Percentiles rank a stretch among this genome's conserved stretches.
Conservation (phyloP, 2,113 vertebrate genomes). For the Damaliscus lunatus region DNA sequence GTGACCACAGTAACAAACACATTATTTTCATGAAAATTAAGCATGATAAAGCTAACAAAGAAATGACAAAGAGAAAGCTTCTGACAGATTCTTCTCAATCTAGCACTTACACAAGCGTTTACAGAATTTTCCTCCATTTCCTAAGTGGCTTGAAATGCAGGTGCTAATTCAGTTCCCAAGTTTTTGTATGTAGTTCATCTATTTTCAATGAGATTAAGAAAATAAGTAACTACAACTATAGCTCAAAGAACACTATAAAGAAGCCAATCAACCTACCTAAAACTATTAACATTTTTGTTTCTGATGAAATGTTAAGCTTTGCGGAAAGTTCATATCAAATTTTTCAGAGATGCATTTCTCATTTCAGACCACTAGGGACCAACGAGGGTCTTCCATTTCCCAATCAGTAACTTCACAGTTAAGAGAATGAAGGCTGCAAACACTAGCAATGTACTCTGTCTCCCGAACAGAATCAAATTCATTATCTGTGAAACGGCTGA, state of each 20-base stretch:
- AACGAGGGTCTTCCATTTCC: not conserved
- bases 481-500: not conserved
- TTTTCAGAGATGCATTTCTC: constrained; percentile 47
- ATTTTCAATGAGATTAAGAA: not conserved
- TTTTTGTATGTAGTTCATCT: not conserved
- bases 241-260: not conserved
- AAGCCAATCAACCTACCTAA: not conserved
- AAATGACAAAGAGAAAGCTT: constrained; percentile 13
- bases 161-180: not conserved
- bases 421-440: not conserved
- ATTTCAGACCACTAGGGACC: constrained; percentile 62
- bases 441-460: too few relatives aligned
- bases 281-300: constrained; percentile 13
- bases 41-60: constrained; percentile 49
- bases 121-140: not conserved
- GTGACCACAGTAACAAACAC: constrained; percentile 56
- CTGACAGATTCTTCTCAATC: not conserved
- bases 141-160: not conserved
- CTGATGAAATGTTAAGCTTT: not conserved
- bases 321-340: not conserved
- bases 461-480: not conserved
- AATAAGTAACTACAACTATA: not conserved
- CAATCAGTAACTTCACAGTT: not conserved
- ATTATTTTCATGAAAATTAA: constrained; percentile 40
- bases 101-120: not conserved